These are phyloP conservation scores for Macquaria ambigua DNA, from an alignment of 2,113 vertebrate genomes.

Conservation along the genomic window DNA sequence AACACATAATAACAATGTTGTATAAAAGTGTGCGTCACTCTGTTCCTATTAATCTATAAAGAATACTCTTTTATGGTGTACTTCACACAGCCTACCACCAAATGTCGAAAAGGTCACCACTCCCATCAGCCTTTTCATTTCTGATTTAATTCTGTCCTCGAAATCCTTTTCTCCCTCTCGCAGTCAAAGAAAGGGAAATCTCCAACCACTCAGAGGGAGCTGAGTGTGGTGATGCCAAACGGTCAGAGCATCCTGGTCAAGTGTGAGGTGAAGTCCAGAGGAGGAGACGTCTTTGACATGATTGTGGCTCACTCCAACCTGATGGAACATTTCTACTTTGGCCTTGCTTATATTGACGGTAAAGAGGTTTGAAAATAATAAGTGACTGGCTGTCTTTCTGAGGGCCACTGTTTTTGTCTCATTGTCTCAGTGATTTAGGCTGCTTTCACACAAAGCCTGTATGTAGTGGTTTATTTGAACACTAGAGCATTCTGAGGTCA, in stretches of 20 bases:
- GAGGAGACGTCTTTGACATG: constrained; percentile 88
- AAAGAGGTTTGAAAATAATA: constrained; percentile 12
- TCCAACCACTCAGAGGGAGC: constrained; percentile 85
- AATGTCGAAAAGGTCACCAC: background rate
- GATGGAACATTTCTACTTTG: constrained; percentile 91
- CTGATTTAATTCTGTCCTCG: background rate
- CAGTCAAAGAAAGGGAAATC: constrained; percentile 92
- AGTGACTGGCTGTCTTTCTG: background rate
- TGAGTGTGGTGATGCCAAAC: constrained; percentile 89
- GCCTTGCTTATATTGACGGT: constrained; percentile 91
- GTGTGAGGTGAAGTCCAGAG: constrained; percentile 89
- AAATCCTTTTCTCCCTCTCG: background rate
- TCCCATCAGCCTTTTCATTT: background rate
- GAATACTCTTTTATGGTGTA: no score
- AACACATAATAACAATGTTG: no score
- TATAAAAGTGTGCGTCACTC: no score
- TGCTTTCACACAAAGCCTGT: no score
- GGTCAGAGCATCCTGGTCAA: constrained; percentile 90
- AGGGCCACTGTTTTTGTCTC: background rate
- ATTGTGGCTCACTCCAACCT: constrained; percentile 88
- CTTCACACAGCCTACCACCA: no score
- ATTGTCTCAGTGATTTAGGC: background rate
- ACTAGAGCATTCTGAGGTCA: background rate
- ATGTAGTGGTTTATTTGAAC: background rate
- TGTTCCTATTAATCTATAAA: no score